Evolutionary conservation across 2,888 invertebrate species (phyloP).

Genomic region (Conistra vaccinii): DNA sequence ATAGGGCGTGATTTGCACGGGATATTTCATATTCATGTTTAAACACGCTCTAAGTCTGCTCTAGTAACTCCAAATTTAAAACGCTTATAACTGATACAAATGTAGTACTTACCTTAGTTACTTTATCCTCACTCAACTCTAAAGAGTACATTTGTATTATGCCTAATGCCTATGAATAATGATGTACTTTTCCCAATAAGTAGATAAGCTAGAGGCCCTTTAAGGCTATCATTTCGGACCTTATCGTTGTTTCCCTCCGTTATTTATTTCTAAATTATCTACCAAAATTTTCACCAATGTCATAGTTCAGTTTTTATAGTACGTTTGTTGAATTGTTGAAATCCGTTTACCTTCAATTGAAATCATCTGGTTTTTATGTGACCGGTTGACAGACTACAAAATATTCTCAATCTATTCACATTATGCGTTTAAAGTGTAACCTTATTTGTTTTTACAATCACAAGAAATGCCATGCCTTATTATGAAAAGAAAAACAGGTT

Average conservation of each 20-base stretch:
- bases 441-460: constrained; percentile 1
- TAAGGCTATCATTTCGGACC: constrained; percentile 47
- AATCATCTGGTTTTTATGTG: neutral
- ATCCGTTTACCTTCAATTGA: neutral
- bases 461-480: constrained; percentile 11
- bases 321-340: neutral
- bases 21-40: constrained; percentile 32
- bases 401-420: neutral
- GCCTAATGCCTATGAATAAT: constrained; percentile 39
- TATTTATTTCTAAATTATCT: neutral
- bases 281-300: neutral
- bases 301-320: neutral
- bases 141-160: constrained; percentile 33
- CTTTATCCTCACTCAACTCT: constrained; percentile 33
- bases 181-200: constrained; percentile 41
- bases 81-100: constrained; percentile 51
- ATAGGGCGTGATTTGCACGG: constrained; percentile 23
- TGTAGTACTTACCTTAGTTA: constrained; percentile 44
- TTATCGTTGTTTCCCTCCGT: constrained; percentile 5
- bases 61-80: constrained; percentile 56
- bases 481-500: constrained; percentile 7
- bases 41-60: constrained; percentile 37
- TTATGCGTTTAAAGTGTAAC: neutral
- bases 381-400: constrained; percentile 18
- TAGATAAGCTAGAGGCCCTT: constrained; percentile 68